phyloP scores from a whole-genome alignment of 2,888 invertebrate species.

The Automeris io region DNA sequence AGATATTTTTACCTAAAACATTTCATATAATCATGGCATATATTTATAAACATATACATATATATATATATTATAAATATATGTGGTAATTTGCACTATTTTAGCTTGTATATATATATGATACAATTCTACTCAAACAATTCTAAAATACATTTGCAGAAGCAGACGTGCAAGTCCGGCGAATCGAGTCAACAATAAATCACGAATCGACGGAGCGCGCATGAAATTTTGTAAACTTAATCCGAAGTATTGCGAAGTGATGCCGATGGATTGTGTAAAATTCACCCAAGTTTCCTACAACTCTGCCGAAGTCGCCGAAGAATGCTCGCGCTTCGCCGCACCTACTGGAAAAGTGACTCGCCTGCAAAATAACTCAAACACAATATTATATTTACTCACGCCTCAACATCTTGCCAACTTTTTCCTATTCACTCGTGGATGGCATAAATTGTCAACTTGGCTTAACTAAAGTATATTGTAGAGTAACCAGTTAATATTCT shows the following conservation, averaged over 20 bases:
- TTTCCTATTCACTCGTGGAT: conserved; percentile 25
- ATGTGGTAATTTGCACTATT: no score
- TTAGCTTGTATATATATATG: no score
- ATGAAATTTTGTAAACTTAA: conserved; percentile 48
- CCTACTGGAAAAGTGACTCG: conserved; percentile 34
- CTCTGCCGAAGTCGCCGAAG: conserved; percentile 31
- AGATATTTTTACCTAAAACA: no score
- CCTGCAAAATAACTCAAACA: conserved; percentile 53
- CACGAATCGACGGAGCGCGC: conserved; percentile 31
- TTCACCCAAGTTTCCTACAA: conserved; percentile 41
- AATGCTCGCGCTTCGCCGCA: conserved; percentile 31
- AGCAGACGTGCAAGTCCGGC: conserved; percentile 18
- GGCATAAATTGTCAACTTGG: conserved; percentile 32
- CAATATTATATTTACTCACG: conserved; percentile 33
- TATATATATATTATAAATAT: no score
- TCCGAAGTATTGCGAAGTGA: conserved; percentile 37
- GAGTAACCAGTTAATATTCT: no score
- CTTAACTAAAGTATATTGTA: conserved; percentile 21
- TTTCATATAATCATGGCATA: no score
- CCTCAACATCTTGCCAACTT: conserved; percentile 18
- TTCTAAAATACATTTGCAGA: conserved; percentile 17
- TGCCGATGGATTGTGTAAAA: conserved; percentile 43
- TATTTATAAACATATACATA: no score
- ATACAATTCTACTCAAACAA: no score
- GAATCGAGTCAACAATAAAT: conserved; percentile 32